Evolutionary conservation across 1,140 invertebrate species (phyloP), one percentile per base, ranked within the genome.

Genomic region (Zaprionus ghesquierei): DNA sequence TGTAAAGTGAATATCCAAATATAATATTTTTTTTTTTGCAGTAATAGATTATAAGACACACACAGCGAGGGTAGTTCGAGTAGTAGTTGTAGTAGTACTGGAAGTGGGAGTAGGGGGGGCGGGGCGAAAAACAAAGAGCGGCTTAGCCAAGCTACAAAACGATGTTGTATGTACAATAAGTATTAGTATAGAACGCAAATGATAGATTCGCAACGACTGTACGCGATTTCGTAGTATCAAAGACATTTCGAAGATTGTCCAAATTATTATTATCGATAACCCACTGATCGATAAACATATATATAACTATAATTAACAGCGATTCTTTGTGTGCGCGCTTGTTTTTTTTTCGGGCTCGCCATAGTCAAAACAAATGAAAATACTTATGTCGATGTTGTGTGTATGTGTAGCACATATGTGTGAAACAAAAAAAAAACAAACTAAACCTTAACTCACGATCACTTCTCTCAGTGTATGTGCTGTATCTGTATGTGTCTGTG

Each of bases 141-240:
- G 79, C 79, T 70, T 79, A 82, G 79, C 79, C 79, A 61, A 69
- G 65, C 65, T 50, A 50, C 22, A 59, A 38, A 51, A 22, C 18
- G 12, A 66, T 75, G 64, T 78, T 77, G 63, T 61, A 61, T 74
- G 60, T 69, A 79, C 23, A 66, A 66, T 75, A 70, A 64, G 54
- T 71, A 71, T 75, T 58, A 71, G 35, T 44, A 22, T 50, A 64
- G 22, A 31, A 15, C 23, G 50, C 3, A 4, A n/a, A n/a, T n/a
- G n/a, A n/a, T n/a, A n/a, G n/a, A n/a, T n/a, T n/a, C n/a, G n/a
- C n/a, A n/a, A n/a, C n/a, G n/a, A n/a, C n/a, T n/a, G n/a, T n/a
- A n/a, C n/a, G n/a, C n/a, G n/a, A n/a, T 29, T 5, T 29, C 1
- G 6, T 5, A 27, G 25, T 27, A 27, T 3, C 6, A 9, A 29